Conservation (phyloP, 2,888 invertebrate species). For the Nomada lathburiana region DNA sequence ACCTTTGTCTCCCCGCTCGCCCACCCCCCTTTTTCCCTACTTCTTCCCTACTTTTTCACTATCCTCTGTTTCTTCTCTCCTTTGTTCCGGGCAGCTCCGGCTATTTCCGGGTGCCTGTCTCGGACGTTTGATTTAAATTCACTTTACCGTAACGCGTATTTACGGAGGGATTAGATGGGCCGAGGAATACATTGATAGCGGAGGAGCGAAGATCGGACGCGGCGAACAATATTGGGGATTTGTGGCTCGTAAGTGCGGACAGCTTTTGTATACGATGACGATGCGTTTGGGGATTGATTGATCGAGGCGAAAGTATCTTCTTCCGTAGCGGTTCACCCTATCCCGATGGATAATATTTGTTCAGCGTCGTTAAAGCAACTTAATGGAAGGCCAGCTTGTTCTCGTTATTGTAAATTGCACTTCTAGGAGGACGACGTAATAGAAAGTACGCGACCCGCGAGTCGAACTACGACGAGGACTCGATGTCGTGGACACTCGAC, state of each 20-base stretch:
- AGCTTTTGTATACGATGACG: background rate
- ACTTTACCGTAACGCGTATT: slow-evolving; percentile 36
- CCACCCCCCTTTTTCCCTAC: background rate
- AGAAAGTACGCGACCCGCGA: too few species aligned
- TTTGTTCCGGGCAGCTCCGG: too few species aligned
- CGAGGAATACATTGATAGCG: background rate
- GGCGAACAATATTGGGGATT: background rate
- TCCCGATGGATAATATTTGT: too few species aligned
- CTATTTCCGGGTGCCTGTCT: background rate
- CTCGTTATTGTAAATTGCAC: too few species aligned
- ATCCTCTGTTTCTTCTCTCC: background rate
- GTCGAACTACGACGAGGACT: too few species aligned
- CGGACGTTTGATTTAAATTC: slow-evolving; percentile 43
- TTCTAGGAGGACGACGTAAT: too few species aligned
- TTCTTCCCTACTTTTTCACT: background rate
- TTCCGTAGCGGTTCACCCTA: too few species aligned
- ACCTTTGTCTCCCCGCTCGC: slow-evolving; percentile 26
- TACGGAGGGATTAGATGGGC: slow-evolving; percentile 27
- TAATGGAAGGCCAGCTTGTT: too few species aligned
- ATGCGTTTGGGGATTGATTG: background rate
- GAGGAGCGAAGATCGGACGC: background rate
- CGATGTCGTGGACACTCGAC: slow-evolving; percentile 15
- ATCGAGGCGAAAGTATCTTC: too few species aligned
- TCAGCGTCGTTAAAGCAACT: too few species aligned
- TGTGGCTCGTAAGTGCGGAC: background rate